A percentile compares a stretch with the other conserved stretches of the same genome.
Conservation (phyloP, 2,888 invertebrate species). For the Caenorhabditis sp. region DNA sequence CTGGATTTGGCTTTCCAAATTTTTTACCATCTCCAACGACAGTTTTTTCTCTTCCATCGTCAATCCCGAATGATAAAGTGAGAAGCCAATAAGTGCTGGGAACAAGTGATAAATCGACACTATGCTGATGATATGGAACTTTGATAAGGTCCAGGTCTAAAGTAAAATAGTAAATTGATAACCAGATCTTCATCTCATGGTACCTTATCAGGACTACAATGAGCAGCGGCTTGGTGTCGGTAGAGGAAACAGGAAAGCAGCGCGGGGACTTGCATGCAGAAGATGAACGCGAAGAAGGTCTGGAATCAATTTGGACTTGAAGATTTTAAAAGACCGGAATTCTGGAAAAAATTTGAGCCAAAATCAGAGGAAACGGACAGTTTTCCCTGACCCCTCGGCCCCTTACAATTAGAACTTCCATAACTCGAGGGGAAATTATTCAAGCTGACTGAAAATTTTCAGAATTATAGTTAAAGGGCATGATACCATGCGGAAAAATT, state of each 20-base stretch:
- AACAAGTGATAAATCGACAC: conserved; percentile 35
- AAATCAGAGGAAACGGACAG: too few relatives aligned
- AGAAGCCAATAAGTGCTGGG: conserved; percentile 40
- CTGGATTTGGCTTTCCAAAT: background rate
- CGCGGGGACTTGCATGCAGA: conserved; percentile 52
- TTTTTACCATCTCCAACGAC: background rate
- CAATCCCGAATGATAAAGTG: conserved; percentile 39
- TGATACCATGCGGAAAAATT: too few relatives aligned
- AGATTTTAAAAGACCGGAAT: too few relatives aligned
- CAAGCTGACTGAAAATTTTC: too few relatives aligned
- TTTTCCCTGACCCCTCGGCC: too few relatives aligned
- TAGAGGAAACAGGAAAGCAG: conserved; percentile 47
- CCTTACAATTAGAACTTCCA: too few relatives aligned
- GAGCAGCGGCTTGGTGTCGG: conserved; percentile 35
- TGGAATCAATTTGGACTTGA: conserved; percentile 16
- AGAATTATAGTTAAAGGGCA: too few relatives aligned
- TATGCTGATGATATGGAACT: background rate
- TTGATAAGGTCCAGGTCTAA: conserved; percentile 34
- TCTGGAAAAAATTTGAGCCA: too few relatives aligned
- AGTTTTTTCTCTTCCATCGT: conserved; percentile 30
- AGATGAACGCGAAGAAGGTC: conserved; percentile 45
- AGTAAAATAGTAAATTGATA: background rate
- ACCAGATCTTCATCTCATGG: background rate
- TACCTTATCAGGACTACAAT: conserved; percentile 36
- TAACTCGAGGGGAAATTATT: too few relatives aligned